Evolutionary conservation across 2,888 invertebrate genomes (phyloP).

Genomic region (Heliconius charithonia): DNA sequence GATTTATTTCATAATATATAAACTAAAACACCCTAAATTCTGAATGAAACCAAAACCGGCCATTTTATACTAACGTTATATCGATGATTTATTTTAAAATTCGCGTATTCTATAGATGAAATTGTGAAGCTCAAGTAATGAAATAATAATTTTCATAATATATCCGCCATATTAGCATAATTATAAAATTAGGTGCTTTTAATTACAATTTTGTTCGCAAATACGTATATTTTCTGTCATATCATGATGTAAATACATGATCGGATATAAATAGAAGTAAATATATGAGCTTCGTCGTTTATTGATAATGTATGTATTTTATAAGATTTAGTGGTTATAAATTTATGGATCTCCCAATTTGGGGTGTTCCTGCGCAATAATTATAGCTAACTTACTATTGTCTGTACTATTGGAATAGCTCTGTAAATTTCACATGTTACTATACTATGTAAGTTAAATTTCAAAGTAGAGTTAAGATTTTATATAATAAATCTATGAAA

Average conservation of each 20-base stretch:
- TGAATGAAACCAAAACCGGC: constrained; percentile 48
- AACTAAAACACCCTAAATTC: constrained; percentile 30
- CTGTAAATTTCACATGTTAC: constrained; percentile 83
- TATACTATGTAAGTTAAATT: constrained; percentile 77
- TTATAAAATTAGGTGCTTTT: constrained; percentile 65
- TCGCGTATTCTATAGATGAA: constrained; percentile 37
- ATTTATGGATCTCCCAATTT: constrained; percentile 65
- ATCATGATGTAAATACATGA: constrained; percentile 80
- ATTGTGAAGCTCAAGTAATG: constrained; percentile 45
- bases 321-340: constrained; percentile 70
- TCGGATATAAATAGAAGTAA: constrained; percentile 75
- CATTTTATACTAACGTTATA: constrained; percentile 47
- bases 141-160: constrained; percentile 40
- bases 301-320: constrained; percentile 66
- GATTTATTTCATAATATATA: constrained; percentile 21
- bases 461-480: constrained; percentile 82
- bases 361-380: constrained; percentile 81
- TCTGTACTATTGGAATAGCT: constrained; percentile 78
- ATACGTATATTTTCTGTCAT: constrained; percentile 74
- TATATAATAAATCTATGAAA: constrained; percentile 84
- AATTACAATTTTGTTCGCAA: constrained; percentile 63
- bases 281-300: constrained; percentile 83
- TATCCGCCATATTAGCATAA: constrained; percentile 43
- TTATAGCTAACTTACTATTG: constrained; percentile 79
- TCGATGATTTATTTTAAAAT: constrained; percentile 36